These are phyloP conservation scores for Brachyopa scutellaris DNA, from an alignment of 2,888 invertebrate species.

Conservation along the genomic window DNA sequence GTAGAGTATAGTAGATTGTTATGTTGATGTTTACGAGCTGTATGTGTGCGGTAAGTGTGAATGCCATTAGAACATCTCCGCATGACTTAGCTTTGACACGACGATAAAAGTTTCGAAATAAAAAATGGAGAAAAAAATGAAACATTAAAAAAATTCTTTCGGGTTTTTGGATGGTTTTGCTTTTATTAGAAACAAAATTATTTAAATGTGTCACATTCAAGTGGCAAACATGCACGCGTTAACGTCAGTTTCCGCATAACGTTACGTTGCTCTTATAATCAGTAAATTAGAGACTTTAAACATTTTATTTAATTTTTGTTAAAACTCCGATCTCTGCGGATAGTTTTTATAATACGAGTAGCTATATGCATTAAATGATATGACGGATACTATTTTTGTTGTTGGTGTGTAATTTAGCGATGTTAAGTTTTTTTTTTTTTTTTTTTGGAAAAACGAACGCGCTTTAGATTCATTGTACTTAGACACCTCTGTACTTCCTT, in stretches of 20 bases:
- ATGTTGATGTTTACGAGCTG: slow-evolving; percentile 39
- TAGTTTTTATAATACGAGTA: slow-evolving; percentile 32
- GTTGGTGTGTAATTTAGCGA: slow-evolving; percentile 13
- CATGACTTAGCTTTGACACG: slow-evolving; percentile 2
- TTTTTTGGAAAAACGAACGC: neutral
- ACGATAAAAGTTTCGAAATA: neutral
- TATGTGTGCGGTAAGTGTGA: slow-evolving; percentile 3
- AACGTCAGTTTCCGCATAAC: slow-evolving; percentile 35
- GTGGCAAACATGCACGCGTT: slow-evolving; percentile 40
- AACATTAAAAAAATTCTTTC: slow-evolving; percentile 1
- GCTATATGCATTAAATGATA: slow-evolving; percentile 62
- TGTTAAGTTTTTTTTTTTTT: slow-evolving; percentile 18
- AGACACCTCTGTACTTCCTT: slow-evolving; percentile 80
- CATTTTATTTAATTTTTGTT: slow-evolving; percentile 11
- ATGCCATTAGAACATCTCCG: neutral
- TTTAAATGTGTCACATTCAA: slow-evolving; percentile 54
- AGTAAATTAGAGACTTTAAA: slow-evolving; percentile 52
- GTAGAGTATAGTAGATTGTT: neutral
- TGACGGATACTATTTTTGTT: slow-evolving; percentile 53
- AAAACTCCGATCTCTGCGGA: slow-evolving; percentile 13
- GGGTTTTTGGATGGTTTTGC: slow-evolving; percentile 32
- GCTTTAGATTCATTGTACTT: slow-evolving; percentile 3
- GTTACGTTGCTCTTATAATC: slow-evolving; percentile 53
- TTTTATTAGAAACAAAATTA: slow-evolving; percentile 66
- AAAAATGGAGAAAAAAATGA: slow-evolving; percentile 2